phyloP scores from a whole-genome alignment of 2,888 invertebrate genomes.

The Sisyra terminalis region DNA sequence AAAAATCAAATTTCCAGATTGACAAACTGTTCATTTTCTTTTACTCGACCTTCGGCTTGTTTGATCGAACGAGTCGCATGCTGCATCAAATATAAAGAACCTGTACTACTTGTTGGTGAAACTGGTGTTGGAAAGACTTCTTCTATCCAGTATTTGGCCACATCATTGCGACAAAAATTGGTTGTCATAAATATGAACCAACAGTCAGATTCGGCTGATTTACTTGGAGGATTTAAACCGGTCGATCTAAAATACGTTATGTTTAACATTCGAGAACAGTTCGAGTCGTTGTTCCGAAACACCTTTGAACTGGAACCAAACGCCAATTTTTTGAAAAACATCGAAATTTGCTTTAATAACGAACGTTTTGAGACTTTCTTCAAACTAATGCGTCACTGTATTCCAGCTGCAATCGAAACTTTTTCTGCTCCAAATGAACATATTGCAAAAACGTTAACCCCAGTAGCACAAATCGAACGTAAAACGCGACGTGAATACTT shows the following conservation, averaged over 20 bases:
- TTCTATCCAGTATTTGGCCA: conserved; percentile 79
- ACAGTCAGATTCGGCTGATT: conserved; percentile 92
- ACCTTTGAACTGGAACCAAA: conserved; percentile 68
- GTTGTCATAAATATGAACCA: conserved; percentile 98
- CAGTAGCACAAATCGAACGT: conserved; percentile 10
- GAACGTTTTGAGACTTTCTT: conserved; percentile 57
- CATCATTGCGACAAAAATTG: conserved; percentile 66
- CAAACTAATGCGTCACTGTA: conserved; percentile 58
- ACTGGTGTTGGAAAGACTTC: conserved; percentile 98
- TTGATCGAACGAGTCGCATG: conserved; percentile 79
- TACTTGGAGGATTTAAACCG: conserved; percentile 94
- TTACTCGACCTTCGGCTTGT: conserved; percentile 64
- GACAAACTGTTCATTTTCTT: conserved; percentile 41
- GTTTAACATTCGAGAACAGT: conserved; percentile 64
- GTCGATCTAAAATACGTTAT: conserved; percentile 78
- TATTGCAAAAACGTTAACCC: conserved; percentile 4
- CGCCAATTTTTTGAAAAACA: conserved; percentile 61
- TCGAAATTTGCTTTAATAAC: conserved; percentile 58
- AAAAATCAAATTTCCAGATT: neutral
- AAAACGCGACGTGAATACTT: conserved; percentile 22
- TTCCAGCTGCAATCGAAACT: conserved; percentile 40
- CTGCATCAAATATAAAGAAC: conserved; percentile 68
- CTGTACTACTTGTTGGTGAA: conserved; percentile 90
- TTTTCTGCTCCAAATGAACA: conserved; percentile 15
- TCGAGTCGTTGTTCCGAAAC: conserved; percentile 62